Conservation (phyloP, 2,113 vertebrate species). For the Chloropsis hardwickii region DNA sequence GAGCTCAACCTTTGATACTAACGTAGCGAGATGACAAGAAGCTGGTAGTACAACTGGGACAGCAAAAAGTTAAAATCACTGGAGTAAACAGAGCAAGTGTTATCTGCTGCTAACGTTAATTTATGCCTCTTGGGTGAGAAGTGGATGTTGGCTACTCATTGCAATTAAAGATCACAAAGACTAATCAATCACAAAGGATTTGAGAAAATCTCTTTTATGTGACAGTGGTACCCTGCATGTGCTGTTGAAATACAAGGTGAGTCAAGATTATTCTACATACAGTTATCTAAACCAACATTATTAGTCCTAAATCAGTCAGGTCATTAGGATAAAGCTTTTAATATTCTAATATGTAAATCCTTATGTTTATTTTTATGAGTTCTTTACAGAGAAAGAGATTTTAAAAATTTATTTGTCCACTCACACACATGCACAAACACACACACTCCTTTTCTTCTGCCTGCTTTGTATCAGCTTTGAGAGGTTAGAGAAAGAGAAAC, state of each 20-base stretch:
- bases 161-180: background rate
- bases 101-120: background rate
- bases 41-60: background rate
- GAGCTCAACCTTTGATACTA: background rate
- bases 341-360: background rate
- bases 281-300: background rate
- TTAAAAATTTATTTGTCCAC: background rate
- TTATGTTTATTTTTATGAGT: background rate
- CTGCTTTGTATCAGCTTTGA: background rate
- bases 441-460: background rate
- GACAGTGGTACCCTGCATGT: background rate
- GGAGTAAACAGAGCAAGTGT: background rate
- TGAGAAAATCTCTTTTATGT: background rate
- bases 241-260: background rate
- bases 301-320: background rate
- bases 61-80: background rate
- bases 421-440: background rate
- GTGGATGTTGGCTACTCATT: background rate
- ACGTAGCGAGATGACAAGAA: rapidly evolving
- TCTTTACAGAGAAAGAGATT: background rate
- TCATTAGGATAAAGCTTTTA: background rate
- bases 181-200: background rate
- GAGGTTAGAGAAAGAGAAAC: background rate
- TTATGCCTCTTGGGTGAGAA: background rate
- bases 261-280: background rate